Base-by-base conservation (phyloP, 1,140 invertebrate species). In the Aleiodes sp. region DNA sequence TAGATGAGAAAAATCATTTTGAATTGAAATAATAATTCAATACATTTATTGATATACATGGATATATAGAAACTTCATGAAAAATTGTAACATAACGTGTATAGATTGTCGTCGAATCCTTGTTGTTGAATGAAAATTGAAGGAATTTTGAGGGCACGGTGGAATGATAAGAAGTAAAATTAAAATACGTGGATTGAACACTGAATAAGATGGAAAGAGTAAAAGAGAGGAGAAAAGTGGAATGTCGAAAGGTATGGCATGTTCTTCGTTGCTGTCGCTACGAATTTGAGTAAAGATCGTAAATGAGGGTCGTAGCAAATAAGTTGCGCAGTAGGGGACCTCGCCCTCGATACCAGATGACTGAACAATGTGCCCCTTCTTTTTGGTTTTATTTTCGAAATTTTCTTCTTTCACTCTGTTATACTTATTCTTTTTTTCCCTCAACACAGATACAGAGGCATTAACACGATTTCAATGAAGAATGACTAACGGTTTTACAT, bases 201-300 rank as follows among this genome's bases (percentile, higher is more conserved):
- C 21, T 64, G 56, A 59, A 59, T 59, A 63, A 73, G 62, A 70
- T 63, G 39, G 57, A 64, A 52, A 67, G 59, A 65, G 43, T 57
- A 12, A 19, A 41, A 46, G 24, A 67, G 41, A 65, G 37, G 63
- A 71, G 68, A 74, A 14, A 68, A 61, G 63, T 64, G 43, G 69
- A 66, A 61, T 59, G 39, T 29, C 14, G 29, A 46, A 56, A 61
- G 28, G 26, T 79, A 70, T 81, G 77, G 79, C 79, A 78, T 80
- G 82, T 80, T 78, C 72, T 66, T 66, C 76, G 76, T 79, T 74
- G 79, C 78, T 85, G 83, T 85, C 83, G 78, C 77, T 78, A 79
- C 83, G 79, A 83, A 84, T 85, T 85, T 84, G 80, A 80, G 80
- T 81, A 74, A 80, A 82, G 82, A 78, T 82, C 78, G 78, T 80